These are phyloP conservation scores for Auanema freiburgensis DNA, from an alignment of 2,888 invertebrate species.

Conservation along the genomic window DNA sequence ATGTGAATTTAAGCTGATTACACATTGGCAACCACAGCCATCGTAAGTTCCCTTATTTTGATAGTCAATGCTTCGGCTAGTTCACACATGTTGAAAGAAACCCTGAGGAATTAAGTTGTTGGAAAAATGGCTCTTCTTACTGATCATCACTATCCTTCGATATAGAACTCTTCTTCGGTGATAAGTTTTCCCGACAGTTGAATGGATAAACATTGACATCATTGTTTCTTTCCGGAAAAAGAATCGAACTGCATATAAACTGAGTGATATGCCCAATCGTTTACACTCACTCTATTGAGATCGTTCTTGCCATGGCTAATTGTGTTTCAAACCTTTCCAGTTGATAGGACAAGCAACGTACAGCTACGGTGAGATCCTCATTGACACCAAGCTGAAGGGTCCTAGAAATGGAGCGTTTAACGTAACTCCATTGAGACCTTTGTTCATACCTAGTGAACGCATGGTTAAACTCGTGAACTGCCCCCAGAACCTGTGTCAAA, in stretches of 20 bases:
- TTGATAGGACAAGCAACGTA: constrained; percentile 7
- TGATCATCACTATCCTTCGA: too few relatives aligned
- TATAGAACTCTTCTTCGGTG: too few relatives aligned
- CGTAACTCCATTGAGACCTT: too few relatives aligned
- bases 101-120: too few relatives aligned
- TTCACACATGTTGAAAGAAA: too few relatives aligned
- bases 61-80: background rate
- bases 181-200: background rate
- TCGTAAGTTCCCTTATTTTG: background rate
- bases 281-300: background rate
- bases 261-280: too few relatives aligned
- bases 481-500: too few relatives aligned
- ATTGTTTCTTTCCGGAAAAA: constrained; percentile 6
- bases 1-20: background rate
- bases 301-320: background rate
- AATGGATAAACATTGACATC: constrained; percentile 9
- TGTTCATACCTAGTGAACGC: too few relatives aligned
- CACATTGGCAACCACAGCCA: background rate
- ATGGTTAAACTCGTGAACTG: too few relatives aligned
- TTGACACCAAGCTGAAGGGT: background rate
- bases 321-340: constrained; percentile 5
- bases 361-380: constrained; percentile 12
- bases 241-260: constrained; percentile 1
- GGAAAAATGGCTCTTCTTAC: too few relatives aligned
- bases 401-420: too few relatives aligned